Percentiles rank a stretch among this genome's conserved stretches.
Evolutionary conservation across 1,140 invertebrate species (phyloP).

Genomic region (Lethocerus indicus): DNA sequence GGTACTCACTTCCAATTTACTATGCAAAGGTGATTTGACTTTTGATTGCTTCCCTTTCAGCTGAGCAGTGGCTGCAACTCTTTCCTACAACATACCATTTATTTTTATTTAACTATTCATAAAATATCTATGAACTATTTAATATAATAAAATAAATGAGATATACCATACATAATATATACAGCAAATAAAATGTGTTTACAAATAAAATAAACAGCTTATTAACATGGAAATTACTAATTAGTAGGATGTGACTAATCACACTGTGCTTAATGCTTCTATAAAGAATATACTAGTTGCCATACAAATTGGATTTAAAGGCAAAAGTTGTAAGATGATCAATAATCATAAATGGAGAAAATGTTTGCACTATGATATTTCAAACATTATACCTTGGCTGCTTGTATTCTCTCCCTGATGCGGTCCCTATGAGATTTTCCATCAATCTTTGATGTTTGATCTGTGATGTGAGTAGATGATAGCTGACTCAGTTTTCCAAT

Average conservation of each 20-base stretch:
- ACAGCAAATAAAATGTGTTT: too few species aligned
- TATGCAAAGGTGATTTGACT: not conserved
- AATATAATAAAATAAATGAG: too few species aligned
- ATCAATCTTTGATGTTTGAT: slow-evolving; percentile 17
- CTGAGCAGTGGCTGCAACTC: slow-evolving; percentile 10
- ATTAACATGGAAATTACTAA: too few species aligned
- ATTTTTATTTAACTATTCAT: not conserved
- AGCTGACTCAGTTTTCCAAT: slow-evolving; percentile 1
- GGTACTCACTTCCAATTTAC: not conserved
- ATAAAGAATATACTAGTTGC: too few species aligned
- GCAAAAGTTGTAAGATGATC: not conserved
- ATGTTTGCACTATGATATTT: too few species aligned
- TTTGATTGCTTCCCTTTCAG: slow-evolving; percentile 1
- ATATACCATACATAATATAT: too few species aligned
- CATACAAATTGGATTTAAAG: not conserved
- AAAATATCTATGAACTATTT: not conserved
- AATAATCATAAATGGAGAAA: not conserved
- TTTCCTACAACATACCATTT: slow-evolving; percentile 11
- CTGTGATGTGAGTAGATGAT: slow-evolving; percentile 5
- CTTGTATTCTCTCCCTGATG: slow-evolving; percentile 18
- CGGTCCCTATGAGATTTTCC: slow-evolving; percentile 18
- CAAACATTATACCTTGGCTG: slow-evolving; percentile 19
- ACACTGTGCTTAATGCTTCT: too few species aligned
- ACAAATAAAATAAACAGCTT: too few species aligned
- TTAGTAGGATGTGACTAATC: too few species aligned